Conservation (phyloP, 2,113 vertebrate species). For the Ranitomeya variabilis region DNA sequence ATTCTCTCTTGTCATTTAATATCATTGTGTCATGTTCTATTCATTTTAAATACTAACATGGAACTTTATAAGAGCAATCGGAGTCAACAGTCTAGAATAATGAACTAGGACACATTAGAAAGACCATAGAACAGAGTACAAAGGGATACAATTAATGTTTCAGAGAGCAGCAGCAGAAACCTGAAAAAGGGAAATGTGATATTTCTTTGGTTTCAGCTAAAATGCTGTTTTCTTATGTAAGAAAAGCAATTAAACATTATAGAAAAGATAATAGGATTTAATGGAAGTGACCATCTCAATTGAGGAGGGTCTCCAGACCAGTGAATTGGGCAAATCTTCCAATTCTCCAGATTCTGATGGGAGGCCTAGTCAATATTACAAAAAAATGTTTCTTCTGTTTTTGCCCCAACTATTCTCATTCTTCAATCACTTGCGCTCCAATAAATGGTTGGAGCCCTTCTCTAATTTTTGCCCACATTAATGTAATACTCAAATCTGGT, state of each 20-base stretch:
- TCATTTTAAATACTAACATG: slow-evolving; percentile 51
- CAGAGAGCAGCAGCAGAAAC: not conserved
- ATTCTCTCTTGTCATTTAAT: slow-evolving; percentile 39
- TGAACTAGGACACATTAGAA: slow-evolving; percentile 39
- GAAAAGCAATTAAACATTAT: not conserved
- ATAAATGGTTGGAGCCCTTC: no score
- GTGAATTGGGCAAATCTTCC: no score
- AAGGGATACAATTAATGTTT: slow-evolving; percentile 11
- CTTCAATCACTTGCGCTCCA: no score
- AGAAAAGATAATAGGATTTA: no score
- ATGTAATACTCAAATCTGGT: no score
- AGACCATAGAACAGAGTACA: not conserved
- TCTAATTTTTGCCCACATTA: no score
- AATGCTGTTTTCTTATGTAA: not conserved
- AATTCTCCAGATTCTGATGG: no score
- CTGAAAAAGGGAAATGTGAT: not conserved
- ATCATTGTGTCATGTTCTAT: slow-evolving; percentile 55
- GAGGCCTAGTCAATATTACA: no score
- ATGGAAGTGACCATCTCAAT: no score
- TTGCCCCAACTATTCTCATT: no score
- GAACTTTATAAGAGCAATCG: slow-evolving; percentile 52
- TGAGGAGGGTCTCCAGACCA: no score
- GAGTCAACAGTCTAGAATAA: slow-evolving; percentile 41
- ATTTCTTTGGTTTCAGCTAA: not conserved
- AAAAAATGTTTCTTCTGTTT: no score